Base-by-base conservation (phyloP, 2,888 invertebrate genomes). In the Mycalesis mineus region DNA sequence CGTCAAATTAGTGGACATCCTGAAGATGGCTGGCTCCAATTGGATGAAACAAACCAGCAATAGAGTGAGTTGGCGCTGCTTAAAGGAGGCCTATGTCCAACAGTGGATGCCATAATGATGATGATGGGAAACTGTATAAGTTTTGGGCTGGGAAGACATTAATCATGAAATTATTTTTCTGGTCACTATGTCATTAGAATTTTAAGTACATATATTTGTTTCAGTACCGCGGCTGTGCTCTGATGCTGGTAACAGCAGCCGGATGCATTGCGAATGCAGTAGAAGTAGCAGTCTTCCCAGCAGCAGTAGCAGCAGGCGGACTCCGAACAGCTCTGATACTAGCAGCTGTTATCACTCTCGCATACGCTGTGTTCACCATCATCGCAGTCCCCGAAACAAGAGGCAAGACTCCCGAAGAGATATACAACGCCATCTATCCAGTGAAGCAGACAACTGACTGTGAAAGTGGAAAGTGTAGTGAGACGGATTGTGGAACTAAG, bases 171-270 rank as follows among this genome's bases (percentile, higher is more conserved):
- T n/a, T n/a, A n/a, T n/a, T n/a, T n/a, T n/a, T n/a, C n/a, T n/a
- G n/a, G n/a, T n/a, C n/a, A n/a, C n/a, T n/a, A n/a, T n/a, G n/a
- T n/a, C n/a, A n/a, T n/a, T n/a, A n/a, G n/a, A n/a, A n/a, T n/a
- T n/a, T n/a, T n/a, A n/a, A 13, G 40, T 15, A 36, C 5, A 42
- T 44, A 5, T 11, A 1, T 36, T 37, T 45, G 7, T 51, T 48
- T 0, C 74, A 84, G 84, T 80, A 78, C 64, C 84, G 83, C 39
- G 72, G 78, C 29, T 82, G 82, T 63, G 83, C 82, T 0, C 60
- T 79, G 57, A 65, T 77, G 71, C 65, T 81, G 63, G 65, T 75
- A 8, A 71, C 74, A 13, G 70, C 66, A 7, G 74, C 67, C 13
- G 75, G 72, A 15, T 69, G 77, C 67, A 65, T 65, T 3, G 84